Conservation (phyloP, 2,888 invertebrate species). For the Epistrophe grossulariae region DNA sequence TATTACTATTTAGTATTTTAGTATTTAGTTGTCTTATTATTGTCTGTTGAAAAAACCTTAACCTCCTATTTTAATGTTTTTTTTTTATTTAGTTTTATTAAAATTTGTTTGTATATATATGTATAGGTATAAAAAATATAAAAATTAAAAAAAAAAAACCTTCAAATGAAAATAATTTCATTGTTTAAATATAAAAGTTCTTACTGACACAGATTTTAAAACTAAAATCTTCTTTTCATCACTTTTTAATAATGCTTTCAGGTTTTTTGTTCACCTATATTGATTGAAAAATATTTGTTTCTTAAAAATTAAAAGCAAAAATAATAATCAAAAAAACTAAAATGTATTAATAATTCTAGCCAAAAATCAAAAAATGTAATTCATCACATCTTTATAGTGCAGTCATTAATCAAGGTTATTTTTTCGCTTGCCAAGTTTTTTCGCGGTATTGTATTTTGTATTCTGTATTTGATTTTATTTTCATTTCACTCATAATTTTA, state of each 20-base stretch:
- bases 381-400: slow-evolving; percentile 13
- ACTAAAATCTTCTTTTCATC: slow-evolving; percentile 28
- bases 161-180: background rate
- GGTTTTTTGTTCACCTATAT: background rate
- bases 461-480: slow-evolving; percentile 6
- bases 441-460: background rate
- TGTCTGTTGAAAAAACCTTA: no score
- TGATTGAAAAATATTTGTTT: background rate
- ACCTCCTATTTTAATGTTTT: no score
- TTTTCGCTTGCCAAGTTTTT: slow-evolving; percentile 47
- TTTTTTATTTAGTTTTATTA: no score
- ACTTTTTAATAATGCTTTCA: slow-evolving; percentile 6
- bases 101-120: no score
- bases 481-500: slow-evolving; percentile 18
- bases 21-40: no score
- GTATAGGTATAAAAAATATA: no score
- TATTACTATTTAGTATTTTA: no score
- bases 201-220: background rate
- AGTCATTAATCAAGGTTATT: slow-evolving; percentile 50
- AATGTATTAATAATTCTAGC: slow-evolving; percentile 13
- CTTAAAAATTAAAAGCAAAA: background rate
- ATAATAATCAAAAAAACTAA: background rate
- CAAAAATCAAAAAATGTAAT: slow-evolving; percentile 26
- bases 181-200: background rate
- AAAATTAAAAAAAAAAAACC: background rate